Conservation (phyloP, 2,888 invertebrate genomes). For the Slavum lentiscoides region DNA sequence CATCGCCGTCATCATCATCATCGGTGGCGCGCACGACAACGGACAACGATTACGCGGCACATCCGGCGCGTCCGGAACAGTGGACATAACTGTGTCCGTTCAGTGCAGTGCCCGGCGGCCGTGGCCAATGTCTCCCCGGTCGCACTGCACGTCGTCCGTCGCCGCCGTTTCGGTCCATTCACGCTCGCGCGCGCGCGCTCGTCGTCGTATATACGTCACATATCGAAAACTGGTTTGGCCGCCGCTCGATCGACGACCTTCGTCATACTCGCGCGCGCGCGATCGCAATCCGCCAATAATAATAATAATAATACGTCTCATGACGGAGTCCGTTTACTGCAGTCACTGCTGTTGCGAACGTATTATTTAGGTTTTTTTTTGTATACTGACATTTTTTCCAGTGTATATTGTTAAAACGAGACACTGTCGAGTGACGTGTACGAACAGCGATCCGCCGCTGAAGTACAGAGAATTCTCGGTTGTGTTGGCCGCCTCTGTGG, state of each 20-base stretch:
- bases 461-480: no score
- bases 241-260: constrained; percentile 50
- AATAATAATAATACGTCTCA: no score
- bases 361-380: no score
- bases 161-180: constrained; percentile 42
- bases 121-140: constrained; percentile 28
- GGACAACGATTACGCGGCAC: constrained; percentile 7
- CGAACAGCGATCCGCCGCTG: no score
- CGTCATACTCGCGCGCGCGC: constrained; percentile 14
- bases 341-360: no score
- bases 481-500: no score
- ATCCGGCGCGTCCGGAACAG: constrained; percentile 33
- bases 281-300: no score
- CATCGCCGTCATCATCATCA: neutral
- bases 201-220: neutral
- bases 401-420: no score
- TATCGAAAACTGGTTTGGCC: constrained; percentile 49
- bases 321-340: no score
- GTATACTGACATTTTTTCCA: no score
- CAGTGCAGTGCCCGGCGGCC: constrained; percentile 32
- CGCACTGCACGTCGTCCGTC: neutral
- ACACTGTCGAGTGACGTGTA: no score
- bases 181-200: constrained; percentile 20
- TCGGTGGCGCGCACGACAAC: no score
- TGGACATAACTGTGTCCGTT: constrained; percentile 48